These are phyloP conservation scores for Drosophila borborema DNA, from an alignment of 2,888 invertebrate species.

Conservation along the genomic window DNA sequence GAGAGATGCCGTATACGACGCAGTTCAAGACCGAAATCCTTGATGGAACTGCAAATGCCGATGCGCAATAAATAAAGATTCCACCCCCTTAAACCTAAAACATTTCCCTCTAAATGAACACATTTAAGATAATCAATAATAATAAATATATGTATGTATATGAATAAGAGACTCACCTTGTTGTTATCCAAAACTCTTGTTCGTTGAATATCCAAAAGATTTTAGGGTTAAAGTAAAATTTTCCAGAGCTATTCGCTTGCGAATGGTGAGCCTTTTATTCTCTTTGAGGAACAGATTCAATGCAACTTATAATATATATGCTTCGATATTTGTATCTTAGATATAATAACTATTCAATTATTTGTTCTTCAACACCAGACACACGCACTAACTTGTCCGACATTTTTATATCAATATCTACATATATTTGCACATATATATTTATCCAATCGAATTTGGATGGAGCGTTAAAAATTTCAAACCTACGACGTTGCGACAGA, in stretches of 20 bases:
- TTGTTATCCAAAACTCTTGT: conserved; percentile 21
- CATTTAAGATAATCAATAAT: neutral
- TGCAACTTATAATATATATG: conserved; percentile 38
- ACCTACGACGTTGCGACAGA: conserved; percentile 24
- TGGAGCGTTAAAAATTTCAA: conserved; percentile 45
- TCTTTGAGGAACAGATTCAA: conserved; percentile 28
- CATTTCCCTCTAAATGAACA: conserved; percentile 7
- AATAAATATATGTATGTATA: neutral
- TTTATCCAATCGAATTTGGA: conserved; percentile 27
- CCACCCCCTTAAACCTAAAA: conserved; percentile 18
- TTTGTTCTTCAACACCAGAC: conserved; percentile 43
- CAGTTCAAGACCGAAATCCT: conserved; percentile 11
- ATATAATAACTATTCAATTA: conserved; percentile 3
- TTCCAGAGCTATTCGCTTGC: conserved; percentile 31
- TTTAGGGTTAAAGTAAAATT: neutral
- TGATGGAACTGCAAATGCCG: conserved; percentile 17
- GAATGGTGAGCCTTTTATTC: conserved; percentile 22
- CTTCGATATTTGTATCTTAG: conserved; percentile 32
- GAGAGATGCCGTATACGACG: conserved; percentile 9
- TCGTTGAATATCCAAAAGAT: conserved; percentile 49
- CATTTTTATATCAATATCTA: conserved; percentile 29
- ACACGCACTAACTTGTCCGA: conserved; percentile 42
- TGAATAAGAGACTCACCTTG: conserved; percentile 44
- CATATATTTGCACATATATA: neutral
- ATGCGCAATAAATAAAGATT: conserved; percentile 35